A percentile compares a stretch with the other conserved stretches of the same genome.
phyloP scores from a whole-genome alignment of 2,888 invertebrate genomes.

The Drosophila tripunctata region DNA sequence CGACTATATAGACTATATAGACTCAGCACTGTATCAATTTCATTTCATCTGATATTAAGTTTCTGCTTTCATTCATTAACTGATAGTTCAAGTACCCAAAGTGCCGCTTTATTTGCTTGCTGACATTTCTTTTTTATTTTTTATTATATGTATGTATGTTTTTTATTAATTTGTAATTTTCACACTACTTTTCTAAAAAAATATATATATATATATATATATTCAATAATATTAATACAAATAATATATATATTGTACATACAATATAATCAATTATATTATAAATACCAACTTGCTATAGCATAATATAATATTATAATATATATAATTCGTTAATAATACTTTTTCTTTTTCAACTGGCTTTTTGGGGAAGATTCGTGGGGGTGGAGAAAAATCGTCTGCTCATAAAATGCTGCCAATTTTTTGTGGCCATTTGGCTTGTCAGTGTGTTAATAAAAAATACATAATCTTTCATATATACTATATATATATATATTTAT shows the following conservation, averaged over 20 bases:
- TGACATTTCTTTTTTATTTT: conserved; percentile 17
- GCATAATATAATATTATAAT: conserved; percentile 59
- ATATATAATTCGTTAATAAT: conserved; percentile 63
- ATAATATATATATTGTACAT: conserved; percentile 76
- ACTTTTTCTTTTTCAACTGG: conserved; percentile 76
- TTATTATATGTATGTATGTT: too few relatives aligned
- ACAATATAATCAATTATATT: conserved; percentile 70
- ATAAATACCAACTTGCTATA: conserved; percentile 79
- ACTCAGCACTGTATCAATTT: too few relatives aligned
- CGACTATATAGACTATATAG: neutral
- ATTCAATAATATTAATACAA: conserved; percentile 73
- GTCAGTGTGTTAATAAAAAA: conserved; percentile 67
- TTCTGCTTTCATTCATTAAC: neutral
- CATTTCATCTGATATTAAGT: conserved; percentile 3
- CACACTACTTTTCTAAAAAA: conserved; percentile 76
- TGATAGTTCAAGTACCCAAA: conserved; percentile 3
- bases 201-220: too few relatives aligned
- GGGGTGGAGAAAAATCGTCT: conserved; percentile 15
- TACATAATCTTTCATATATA: conserved; percentile 50
- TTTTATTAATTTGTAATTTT: conserved; percentile 29
- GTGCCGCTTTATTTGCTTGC: neutral
- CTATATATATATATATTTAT: conserved; percentile 32
- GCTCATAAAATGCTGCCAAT: conserved; percentile 50
- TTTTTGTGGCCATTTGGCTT: conserved; percentile 53
- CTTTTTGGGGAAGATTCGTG: conserved; percentile 15